A percentile compares a stretch with the other conserved stretches of the same genome.
Evolutionary conservation across 2,797 vertebrate genomes (phyloP).

Genomic region (Phyllotis vaccarum): DNA sequence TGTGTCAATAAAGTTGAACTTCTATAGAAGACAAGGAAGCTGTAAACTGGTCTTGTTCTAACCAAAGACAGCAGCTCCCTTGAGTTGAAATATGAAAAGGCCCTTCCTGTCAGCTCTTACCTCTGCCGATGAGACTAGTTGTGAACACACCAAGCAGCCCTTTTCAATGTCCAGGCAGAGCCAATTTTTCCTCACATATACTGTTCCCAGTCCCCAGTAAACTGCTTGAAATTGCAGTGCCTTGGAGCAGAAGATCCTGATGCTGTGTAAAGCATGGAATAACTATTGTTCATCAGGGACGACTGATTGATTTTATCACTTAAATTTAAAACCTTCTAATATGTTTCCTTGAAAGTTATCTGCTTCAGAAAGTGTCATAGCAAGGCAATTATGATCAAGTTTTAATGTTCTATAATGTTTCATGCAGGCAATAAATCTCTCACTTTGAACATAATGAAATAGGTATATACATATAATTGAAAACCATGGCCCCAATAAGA

Average conservation of each 20-base stretch:
- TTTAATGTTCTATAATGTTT: constrained; percentile 67
- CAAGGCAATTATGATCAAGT: constrained; percentile 66
- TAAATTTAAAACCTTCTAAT: constrained; percentile 63
- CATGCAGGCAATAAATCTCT: constrained; percentile 72
- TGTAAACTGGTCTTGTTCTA: constrained; percentile 40
- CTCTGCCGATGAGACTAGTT: not conserved
- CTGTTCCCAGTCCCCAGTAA: not conserved
- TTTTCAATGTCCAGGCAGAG: not conserved
- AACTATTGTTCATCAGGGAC: constrained; percentile 25
- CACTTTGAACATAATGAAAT: constrained; percentile 73
- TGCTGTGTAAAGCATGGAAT: not conserved
- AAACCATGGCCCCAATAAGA: constrained; percentile 58
- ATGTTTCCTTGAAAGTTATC: constrained; percentile 62
- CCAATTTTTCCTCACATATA: fast-evolving
- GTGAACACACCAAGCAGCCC: not conserved
- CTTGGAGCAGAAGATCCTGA: not conserved
- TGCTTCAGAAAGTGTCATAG: constrained; percentile 64
- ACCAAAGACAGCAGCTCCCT: constrained; percentile 37
- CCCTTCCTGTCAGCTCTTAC: not conserved
- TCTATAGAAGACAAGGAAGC: constrained; percentile 29
- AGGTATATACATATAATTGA: constrained; percentile 66
- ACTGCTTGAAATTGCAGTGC: not conserved
- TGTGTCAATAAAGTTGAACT: constrained; percentile 14
- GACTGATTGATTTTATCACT: constrained; percentile 68
- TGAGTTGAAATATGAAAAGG: constrained; percentile 32